Evolutionary conservation across 2,888 invertebrate species (phyloP).

Genomic region (Agapetus fuscipes): DNA sequence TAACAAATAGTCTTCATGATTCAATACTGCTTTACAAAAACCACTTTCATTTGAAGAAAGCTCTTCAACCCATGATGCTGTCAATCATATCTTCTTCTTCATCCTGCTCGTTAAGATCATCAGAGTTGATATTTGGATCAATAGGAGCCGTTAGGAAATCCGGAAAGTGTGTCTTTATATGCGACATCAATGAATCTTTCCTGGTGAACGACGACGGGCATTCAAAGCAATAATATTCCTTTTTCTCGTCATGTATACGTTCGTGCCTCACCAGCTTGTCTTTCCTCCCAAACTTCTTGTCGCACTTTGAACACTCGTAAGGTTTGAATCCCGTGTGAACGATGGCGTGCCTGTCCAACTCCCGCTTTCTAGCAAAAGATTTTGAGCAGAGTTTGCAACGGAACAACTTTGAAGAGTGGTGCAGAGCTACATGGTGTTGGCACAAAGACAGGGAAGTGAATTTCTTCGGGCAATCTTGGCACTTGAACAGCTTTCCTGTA

Average conservation of each 20-base stretch:
- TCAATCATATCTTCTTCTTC: no score
- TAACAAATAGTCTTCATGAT: no score
- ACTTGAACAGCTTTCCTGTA: constrained; percentile 31
- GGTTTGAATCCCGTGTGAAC: constrained; percentile 59
- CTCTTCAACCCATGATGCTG: no score
- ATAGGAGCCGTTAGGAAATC: constrained; percentile 24
- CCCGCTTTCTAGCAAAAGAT: constrained; percentile 58
- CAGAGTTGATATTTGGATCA: constrained; percentile 28
- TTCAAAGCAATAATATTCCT: constrained; percentile 51
- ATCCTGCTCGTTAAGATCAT: constrained; percentile 28
- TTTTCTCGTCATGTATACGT: constrained; percentile 53
- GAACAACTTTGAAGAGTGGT: constrained; percentile 47
- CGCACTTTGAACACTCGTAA: constrained; percentile 57
- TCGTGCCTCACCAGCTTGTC: constrained; percentile 61
- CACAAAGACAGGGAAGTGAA: constrained; percentile 43
- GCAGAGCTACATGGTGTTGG: constrained; percentile 44
- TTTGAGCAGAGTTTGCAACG: constrained; percentile 58
- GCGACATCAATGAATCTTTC: constrained; percentile 48
- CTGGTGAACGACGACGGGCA: constrained; percentile 52
- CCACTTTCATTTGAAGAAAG: no score
- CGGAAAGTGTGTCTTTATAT: constrained; percentile 48
- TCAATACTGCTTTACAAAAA: no score
- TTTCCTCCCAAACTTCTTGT: constrained; percentile 56
- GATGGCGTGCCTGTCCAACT: constrained; percentile 57
- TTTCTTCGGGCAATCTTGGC: constrained; percentile 43